phyloP scores from a whole-genome alignment of 2,113 vertebrate species.

The Xenus cinereus region DNA sequence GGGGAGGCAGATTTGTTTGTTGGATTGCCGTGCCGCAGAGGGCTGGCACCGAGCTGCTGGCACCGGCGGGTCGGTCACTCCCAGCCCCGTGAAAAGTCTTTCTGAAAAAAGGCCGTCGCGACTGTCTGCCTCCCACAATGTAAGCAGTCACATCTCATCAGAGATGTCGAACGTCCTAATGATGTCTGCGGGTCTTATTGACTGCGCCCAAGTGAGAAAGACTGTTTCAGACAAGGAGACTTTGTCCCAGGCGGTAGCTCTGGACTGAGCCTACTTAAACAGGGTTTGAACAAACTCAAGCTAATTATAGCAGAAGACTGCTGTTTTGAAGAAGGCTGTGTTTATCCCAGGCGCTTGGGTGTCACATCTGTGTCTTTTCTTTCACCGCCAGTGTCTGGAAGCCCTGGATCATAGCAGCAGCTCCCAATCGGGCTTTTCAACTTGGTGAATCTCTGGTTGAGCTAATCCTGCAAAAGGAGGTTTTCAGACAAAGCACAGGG shows the following conservation, averaged over 20 bases:
- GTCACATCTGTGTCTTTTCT: background rate
- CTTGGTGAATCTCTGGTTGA: background rate
- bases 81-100: background rate
- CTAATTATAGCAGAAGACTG: background rate
- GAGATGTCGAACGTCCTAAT: conserved; percentile 20
- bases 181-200: conserved; percentile 27
- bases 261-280: background rate
- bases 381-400: background rate
- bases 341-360: background rate
- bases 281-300: background rate
- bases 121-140: background rate
- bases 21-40: background rate
- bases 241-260: background rate
- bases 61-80: accelerated
- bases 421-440: background rate
- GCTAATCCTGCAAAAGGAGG: background rate
- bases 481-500: background rate
- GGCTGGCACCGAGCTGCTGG: conserved; percentile 29
- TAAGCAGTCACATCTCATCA: conserved; percentile 40
- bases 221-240: background rate
- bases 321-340: background rate
- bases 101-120: background rate
- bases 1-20: conserved; percentile 10
- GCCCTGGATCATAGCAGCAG: background rate
- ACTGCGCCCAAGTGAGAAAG: background rate